These are phyloP conservation scores for Arctocebus calabarensis DNA, from an alignment of 2,797 vertebrate species.

Conservation along the genomic window DNA sequence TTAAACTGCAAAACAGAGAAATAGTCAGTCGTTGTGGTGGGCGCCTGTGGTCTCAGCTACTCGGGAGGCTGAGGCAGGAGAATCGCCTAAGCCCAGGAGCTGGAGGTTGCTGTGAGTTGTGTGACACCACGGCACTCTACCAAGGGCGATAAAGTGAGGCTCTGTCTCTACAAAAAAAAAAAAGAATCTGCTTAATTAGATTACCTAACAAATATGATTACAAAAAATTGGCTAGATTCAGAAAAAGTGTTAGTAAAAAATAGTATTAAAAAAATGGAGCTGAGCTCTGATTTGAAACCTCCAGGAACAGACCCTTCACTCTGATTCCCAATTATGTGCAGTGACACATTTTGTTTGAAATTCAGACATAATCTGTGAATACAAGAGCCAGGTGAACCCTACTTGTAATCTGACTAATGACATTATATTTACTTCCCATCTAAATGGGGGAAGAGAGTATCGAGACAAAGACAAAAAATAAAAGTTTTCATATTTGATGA, in stretches of 20 bases:
- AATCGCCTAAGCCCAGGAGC: too few species aligned
- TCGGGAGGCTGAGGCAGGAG: too few species aligned
- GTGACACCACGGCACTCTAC: too few species aligned
- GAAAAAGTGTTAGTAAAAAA: neutral
- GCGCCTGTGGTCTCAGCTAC: too few species aligned
- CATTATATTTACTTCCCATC: neutral
- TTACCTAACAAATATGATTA: neutral
- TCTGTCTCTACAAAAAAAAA: too few species aligned
- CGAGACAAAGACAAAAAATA: slow-evolving; percentile 6
- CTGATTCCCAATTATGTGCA: neutral
- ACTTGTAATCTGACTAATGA: neutral
- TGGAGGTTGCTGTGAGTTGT: too few species aligned
- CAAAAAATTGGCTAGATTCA: neutral
- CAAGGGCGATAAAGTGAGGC: too few species aligned
- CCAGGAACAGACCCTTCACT: neutral
- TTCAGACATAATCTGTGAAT: neutral
- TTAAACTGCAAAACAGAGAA: too few species aligned
- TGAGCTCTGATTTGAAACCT: neutral
- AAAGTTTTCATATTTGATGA: neutral
- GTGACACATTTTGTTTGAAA: neutral
- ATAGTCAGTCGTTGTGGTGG: too few species aligned
- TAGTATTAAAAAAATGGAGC: neutral
- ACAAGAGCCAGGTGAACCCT: neutral
- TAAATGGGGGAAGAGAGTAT: neutral
- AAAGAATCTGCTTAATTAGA: neutral